Evolutionary conservation across 1,140 invertebrate species (phyloP), one percentile per base, ranked within the genome.

Genomic region (Cardiocondyla obscurior): DNA sequence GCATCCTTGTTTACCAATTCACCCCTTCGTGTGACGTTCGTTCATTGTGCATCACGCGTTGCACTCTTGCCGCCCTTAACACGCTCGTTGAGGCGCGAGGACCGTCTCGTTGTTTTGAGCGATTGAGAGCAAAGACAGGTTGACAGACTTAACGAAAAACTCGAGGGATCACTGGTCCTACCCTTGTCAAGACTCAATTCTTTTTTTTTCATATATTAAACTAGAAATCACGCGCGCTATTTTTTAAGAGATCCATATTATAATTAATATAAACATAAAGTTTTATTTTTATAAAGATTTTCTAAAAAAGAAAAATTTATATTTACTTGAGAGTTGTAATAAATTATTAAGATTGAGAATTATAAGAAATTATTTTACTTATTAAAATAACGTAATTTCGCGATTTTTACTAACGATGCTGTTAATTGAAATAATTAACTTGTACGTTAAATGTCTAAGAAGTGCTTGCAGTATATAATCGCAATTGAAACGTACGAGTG

Each of bases 91-190:
- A 85, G 60, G 39, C 36, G 46, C 42, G 85, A 83, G 77, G 51
- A 65, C 33, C 70, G 55, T 65, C 70, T 79, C 81, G 64, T 73
- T 69, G 62, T 79, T 89, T 86, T 87, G 85, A 87, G 72, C 72
- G 87, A 89, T 89, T 86, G 87, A 89, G 83, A 62, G 53, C 65
- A 67, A 89, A 89, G 87, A 86, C 76, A 82, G 88, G 55, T 84
- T 85, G 87, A 88, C 84, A 88, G 83, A 83, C 76, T 83, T 60
- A 55, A 39, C 65, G 44, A 60, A 65, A 55, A 67, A 77, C 55
- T 62, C 62, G 70, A 77, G 49, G 30, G 6, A 8, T 58, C 19
- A 81, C 79, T 60, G 65, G 77, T 88, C 57, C 44, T 39, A 46
- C 10, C 36, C 22, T n/a, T n/a, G n/a, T n/a, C 39, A 46, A 76